A percentile compares a stretch with the other conserved stretches of the same genome.
Conservation (phyloP, 2,888 invertebrate species). For the Mongoloraphidia duomilia region DNA sequence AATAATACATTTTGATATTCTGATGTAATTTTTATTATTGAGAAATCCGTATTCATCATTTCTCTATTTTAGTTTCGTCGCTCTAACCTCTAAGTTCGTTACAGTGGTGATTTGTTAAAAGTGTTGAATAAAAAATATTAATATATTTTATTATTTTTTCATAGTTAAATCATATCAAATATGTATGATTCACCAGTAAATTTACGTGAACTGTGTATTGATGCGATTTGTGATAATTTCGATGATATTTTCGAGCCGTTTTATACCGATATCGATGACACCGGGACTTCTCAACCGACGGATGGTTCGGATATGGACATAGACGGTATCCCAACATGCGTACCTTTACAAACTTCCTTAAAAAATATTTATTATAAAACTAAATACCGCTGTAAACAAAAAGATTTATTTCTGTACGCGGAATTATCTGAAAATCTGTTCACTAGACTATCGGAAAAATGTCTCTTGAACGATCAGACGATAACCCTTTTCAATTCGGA, state of each 20-base stretch:
- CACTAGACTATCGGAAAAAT: slow-evolving; percentile 37
- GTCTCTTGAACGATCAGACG: slow-evolving; percentile 42
- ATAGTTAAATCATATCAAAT: slow-evolving; percentile 10
- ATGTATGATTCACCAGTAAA: slow-evolving; percentile 49
- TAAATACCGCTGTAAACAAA: slow-evolving; percentile 31
- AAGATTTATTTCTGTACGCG: slow-evolving; percentile 40
- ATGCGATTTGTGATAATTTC: slow-evolving; percentile 48
- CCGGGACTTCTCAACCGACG: not conserved
- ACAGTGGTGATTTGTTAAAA: too few relatives aligned
- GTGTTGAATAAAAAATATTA: too few relatives aligned
- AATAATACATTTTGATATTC: too few relatives aligned
- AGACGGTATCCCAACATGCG: too few relatives aligned
- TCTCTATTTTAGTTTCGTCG: too few relatives aligned
- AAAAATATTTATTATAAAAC: not conserved
- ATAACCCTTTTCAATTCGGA: slow-evolving; percentile 43
- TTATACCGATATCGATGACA: slow-evolving; percentile 20
- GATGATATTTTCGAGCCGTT: slow-evolving; percentile 34
- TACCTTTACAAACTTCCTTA: too few relatives aligned
- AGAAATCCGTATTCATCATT: too few relatives aligned
- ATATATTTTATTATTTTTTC: not conserved
- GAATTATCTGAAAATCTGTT: slow-evolving; percentile 43
- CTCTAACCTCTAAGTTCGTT: too few relatives aligned
- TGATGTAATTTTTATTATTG: too few relatives aligned
- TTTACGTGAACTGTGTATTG: slow-evolving; percentile 46
- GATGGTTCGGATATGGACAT: too few relatives aligned